Base-by-base conservation (phyloP, 2,113 vertebrate species). In the Malurus alboscapulatus region DNA sequence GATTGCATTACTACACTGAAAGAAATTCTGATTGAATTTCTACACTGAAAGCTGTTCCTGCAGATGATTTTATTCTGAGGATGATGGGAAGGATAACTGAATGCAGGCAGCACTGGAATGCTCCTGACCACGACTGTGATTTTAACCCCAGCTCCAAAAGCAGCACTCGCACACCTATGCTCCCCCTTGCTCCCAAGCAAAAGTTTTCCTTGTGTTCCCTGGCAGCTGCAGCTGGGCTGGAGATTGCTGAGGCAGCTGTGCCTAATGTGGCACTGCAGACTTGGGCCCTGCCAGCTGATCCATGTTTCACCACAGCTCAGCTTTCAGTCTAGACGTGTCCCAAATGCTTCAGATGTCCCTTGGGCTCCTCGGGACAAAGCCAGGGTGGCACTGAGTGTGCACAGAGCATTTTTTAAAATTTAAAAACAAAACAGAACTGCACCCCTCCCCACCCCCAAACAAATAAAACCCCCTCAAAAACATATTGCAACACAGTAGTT, bases 61-160 rank as follows among this genome's bases (percentile, higher is more conserved):
- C n/a, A 63, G 53, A 57, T 73, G 1, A 17, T 88, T 86, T 93
- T 45, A 14, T 55, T 53, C 45, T 51, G 65, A 82, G 66, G 22
- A 6, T 55, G 38, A 40, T 0, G 18, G 62, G 58, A 84, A 18
- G 32, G 44, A 78, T 18, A 21, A 68, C 40, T 0, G 0, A 66
- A 22, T 88, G 45, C 47, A 82, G 58, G 40, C 54, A 44, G 80
- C 32, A 7, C 62, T 55, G 73, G 30, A 69, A 80, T 44, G 19
- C 24, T 59, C 44, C 29, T 48, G 21, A 48, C 16, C 1, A 1
- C 34, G 34, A 1, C 14, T 30, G 18, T 17, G 59, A 71, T 47
- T 66, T 65, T 17, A 87, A 62, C 15, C 44, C 12, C 51, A 12
- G 66, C 32, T 90, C 57, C 66, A 78, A 82, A 87, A 74, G 17